Base-by-base conservation (phyloP, 2,888 invertebrate genomes). In the Tiliacea citrago region DNA sequence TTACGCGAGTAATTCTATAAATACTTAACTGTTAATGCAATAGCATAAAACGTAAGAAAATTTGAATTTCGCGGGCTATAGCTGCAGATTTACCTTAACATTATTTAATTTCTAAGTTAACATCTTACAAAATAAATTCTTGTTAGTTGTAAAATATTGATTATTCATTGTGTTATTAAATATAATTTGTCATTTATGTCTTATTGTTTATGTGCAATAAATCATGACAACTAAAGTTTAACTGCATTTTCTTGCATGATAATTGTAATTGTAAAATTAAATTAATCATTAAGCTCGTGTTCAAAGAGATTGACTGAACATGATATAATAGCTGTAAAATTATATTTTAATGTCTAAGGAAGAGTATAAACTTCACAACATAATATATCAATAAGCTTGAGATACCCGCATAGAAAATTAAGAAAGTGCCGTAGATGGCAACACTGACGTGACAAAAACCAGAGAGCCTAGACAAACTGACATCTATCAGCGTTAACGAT, bases 181-280 rank as follows among this genome's bases (percentile, higher is more conserved):
- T 74, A 71, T 65, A 74, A 71, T 74, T 70, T 70, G 73, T 70
- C 58, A 70, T 66, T 74, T 68, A 80, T 63, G 45, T 53, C 60
- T 21, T 70, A 69, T 74, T 78, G 67, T 78, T 68, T 47, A 78
- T 55, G 45, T 24, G 63, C n/a, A 63, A 81, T 78, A 69, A 82
- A 78, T 73, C 58, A 69, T 51, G 12, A 42, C 29, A 29, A 63
- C 24, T 55, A 45, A 39, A 68, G 18, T 42, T 51, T 70, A 39
- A 77, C 60, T 71, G 55, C 63, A 12, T 69, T 82, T 82, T 82
- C 58, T 67, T 58, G 39, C 45, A 21, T 16, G 21, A 39, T 13
- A 67, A 57, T 51, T 29, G 7, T 58, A 47, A 58, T 67, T 49
- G 12, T 69, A 29, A 57, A 67, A 67, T 55, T 10, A 67, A 55